These are phyloP conservation scores for Dendrophyllia cribrosa DNA, from an alignment of 64 coral and sea anemone species.

Conservation along the genomic window DNA sequence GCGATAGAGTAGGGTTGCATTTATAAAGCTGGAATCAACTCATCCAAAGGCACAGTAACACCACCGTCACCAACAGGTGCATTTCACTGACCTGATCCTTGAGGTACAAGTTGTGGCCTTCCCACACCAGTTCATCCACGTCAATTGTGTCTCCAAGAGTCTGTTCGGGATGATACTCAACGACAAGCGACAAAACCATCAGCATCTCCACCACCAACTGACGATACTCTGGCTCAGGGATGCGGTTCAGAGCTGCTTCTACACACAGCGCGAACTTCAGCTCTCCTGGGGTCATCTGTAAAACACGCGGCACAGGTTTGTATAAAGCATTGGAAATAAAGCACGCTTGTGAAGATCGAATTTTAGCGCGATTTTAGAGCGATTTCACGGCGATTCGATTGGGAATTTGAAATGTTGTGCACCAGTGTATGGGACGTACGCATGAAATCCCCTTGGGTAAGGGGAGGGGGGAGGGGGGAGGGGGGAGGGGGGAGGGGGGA, in stretches of 20 bases:
- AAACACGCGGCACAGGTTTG: neutral
- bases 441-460: no score
- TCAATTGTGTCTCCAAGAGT: conserved; percentile 87
- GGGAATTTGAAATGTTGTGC: no score
- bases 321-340: neutral
- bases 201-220: conserved; percentile 93
- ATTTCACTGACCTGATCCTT: conserved; percentile 83
- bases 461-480: no score
- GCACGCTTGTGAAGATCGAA: no score
- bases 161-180: conserved; percentile 92
- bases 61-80: no score
- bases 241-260: conserved; percentile 92
- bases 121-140: conserved; percentile 91
- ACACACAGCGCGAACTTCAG: conserved; percentile 97
- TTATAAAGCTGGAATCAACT: no score
- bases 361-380: no score
- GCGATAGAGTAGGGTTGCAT: no score
- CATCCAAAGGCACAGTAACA: no score
- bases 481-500: no score
- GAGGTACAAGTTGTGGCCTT: conserved; percentile 84
- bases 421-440: no score
- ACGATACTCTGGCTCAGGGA: conserved; percentile 98
- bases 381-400: no score
- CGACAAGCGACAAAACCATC: conserved; percentile 93
- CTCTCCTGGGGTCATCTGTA: conserved; percentile 95